phyloP scores from a whole-genome alignment of 2,888 invertebrate species.

The Isoperla grammatica region DNA sequence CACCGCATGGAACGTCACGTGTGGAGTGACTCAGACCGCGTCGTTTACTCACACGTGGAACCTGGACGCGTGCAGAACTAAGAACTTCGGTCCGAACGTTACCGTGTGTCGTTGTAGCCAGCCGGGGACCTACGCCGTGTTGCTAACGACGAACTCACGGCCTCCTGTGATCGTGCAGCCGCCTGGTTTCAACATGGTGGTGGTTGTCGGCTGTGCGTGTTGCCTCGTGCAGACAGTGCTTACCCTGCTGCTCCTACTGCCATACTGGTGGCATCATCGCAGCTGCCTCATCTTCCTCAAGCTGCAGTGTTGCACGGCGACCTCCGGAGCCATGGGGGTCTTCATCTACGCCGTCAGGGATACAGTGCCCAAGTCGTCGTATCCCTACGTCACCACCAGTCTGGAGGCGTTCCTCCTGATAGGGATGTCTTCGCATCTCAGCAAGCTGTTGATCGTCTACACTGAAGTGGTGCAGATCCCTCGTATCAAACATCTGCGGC shows the following conservation, averaged over 20 bases:
- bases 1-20: constrained; percentile 48
- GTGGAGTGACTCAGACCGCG: constrained; percentile 46
- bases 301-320: constrained; percentile 61
- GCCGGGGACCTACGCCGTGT: constrained; percentile 58
- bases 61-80: constrained; percentile 53
- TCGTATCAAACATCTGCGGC: constrained; percentile 47
- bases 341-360: constrained; percentile 44
- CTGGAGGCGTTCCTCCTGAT: constrained; percentile 60
- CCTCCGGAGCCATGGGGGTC: constrained; percentile 61
- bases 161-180: background rate
- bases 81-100: constrained; percentile 44
- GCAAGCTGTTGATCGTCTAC: constrained; percentile 63
- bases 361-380: constrained; percentile 48
- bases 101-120: constrained; percentile 57
- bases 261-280: constrained; percentile 48
- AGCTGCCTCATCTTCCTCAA: constrained; percentile 60
- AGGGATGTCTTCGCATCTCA: constrained; percentile 64
- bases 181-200: constrained; percentile 35
- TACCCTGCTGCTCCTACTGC: constrained; percentile 46
- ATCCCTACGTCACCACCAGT: constrained; percentile 54
- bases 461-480: constrained; percentile 60
- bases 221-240: constrained; percentile 49
- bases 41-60: constrained; percentile 49
- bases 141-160: constrained; percentile 49
- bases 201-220: constrained; percentile 50